These are phyloP conservation scores for Parauchenoglanis ngamensis DNA, from an alignment of 2,797 vertebrate species.

Conservation along the genomic window DNA sequence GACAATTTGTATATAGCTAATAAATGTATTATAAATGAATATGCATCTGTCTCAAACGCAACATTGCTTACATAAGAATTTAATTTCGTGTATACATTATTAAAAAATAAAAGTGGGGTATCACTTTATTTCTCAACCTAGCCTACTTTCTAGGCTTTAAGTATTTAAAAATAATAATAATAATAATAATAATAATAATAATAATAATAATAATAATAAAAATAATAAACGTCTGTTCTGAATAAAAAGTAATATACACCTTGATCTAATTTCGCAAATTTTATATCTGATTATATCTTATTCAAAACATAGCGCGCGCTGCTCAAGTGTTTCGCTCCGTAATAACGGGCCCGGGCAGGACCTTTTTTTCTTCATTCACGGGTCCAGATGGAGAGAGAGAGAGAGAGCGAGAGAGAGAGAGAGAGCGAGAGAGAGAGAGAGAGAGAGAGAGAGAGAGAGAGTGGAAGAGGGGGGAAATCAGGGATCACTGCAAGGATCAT, in stretches of 20 bases:
- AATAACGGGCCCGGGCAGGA: neutral
- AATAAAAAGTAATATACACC: neutral
- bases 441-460: conserved; percentile 16
- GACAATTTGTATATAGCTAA: neutral
- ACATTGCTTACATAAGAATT: no score
- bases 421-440: conserved; percentile 13
- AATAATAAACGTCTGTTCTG: neutral
- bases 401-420: neutral
- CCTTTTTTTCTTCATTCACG: neutral
- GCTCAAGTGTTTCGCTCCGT: neutral
- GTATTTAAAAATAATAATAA: neutral
- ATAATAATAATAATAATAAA: conserved; percentile 1
- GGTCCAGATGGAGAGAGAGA: conserved; percentile 64
- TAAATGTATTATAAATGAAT: neutral
- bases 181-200: conserved; percentile 18
- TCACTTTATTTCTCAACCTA: neutral
- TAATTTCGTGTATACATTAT: neutral
- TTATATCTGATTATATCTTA: neutral
- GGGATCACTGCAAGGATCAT: conserved; percentile 71
- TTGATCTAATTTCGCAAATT: neutral
- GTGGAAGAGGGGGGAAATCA: conserved; percentile 38
- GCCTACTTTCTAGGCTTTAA: neutral
- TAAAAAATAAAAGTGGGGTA: no score
- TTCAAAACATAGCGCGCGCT: neutral
- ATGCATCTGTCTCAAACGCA: neutral